Conservation (phyloP, 2,888 invertebrate species). For the Autographa pulchrina region DNA sequence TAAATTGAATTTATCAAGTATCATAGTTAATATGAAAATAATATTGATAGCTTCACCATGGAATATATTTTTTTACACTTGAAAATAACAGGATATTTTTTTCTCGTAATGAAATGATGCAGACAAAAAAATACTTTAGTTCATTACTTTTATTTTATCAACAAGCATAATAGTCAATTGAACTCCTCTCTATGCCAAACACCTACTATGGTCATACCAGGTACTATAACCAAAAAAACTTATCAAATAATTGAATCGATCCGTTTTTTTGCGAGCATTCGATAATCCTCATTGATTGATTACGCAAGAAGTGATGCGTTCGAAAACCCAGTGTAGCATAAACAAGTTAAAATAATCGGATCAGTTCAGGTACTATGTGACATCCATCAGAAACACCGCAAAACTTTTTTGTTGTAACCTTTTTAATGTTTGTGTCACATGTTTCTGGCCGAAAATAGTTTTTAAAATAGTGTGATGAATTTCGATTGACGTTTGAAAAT, state of each 20-base stretch:
- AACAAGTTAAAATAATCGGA: constrained; percentile 47
- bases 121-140: no score
- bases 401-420: constrained; percentile 26
- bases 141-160: background rate
- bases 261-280: constrained; percentile 17
- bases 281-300: constrained; percentile 35
- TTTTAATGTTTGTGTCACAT: constrained; percentile 53
- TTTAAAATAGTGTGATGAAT: constrained; percentile 5
- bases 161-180: background rate
- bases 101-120: no score
- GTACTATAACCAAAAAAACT: background rate
- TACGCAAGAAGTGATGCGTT: constrained; percentile 22
- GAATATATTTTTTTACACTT: no score
- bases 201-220: background rate
- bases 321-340: constrained; percentile 41
- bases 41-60: no score
- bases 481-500: background rate
- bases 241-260: constrained; percentile 31
- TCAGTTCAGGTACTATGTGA: constrained; percentile 50
- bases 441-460: constrained; percentile 15
- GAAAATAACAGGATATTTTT: no score
- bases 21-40: no score
- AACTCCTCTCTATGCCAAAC: background rate
- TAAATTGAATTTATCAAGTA: no score
- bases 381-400: constrained; percentile 50